Evolutionary conservation across 2,888 invertebrate genomes (phyloP).

Genomic region (Chydorus sphaericus): DNA sequence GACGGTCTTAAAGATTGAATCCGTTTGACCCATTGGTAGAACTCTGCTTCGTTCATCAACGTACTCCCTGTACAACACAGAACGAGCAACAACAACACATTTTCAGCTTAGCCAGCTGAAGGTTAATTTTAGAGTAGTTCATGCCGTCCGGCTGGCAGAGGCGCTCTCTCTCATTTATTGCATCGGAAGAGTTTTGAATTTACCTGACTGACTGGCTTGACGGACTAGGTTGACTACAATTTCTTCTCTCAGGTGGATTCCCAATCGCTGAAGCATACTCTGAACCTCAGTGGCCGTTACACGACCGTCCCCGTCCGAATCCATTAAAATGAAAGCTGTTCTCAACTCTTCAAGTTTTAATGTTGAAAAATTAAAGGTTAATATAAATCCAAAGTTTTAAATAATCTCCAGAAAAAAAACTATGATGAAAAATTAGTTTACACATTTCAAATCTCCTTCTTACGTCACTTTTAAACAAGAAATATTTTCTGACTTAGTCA

Average conservation of each 20-base stretch:
- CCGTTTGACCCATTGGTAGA: constrained; percentile 58
- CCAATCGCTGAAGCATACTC: constrained; percentile 60
- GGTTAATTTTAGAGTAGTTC: too few relatives aligned
- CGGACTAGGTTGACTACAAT: constrained; percentile 56
- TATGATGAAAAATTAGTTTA: background rate
- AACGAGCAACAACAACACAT: too few relatives aligned
- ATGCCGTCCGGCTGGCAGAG: background rate
- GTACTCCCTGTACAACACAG: constrained; percentile 54
- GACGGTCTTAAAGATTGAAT: constrained; percentile 46
- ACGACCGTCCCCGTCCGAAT: constrained; percentile 60
- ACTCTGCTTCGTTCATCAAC: constrained; percentile 60
- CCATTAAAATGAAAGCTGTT: constrained; percentile 60
- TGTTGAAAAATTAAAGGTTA: background rate
- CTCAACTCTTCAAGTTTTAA: constrained; percentile 45
- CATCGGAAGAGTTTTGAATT: constrained; percentile 23
- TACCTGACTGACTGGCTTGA: constrained; percentile 56
- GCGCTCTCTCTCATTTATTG: background rate
- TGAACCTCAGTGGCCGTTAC: constrained; percentile 59
- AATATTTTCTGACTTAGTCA: too few relatives aligned
- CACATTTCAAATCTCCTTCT: background rate
- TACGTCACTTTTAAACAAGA: too few relatives aligned
- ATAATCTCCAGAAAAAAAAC: background rate
- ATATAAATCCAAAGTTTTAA: background rate
- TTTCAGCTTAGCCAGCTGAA: too few relatives aligned
- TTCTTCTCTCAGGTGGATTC: constrained; percentile 57